A percentile compares a stretch with the other conserved stretches of the same genome.
These are phyloP conservation scores for Cryptops parisi DNA, from an alignment of 2,888 invertebrate genomes.

Conservation along the genomic window DNA sequence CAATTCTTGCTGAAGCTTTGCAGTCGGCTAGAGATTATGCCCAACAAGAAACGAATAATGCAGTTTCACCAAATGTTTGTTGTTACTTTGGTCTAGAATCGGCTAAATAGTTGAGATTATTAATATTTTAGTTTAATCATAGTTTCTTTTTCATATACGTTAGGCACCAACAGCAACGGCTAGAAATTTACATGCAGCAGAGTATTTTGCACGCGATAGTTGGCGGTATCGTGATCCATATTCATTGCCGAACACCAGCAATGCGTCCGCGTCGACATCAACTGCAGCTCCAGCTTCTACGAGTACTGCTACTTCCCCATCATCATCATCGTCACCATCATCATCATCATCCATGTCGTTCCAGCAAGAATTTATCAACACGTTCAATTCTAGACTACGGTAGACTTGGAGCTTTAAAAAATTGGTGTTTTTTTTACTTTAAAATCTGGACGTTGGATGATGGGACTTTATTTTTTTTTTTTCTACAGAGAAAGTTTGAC, in stretches of 20 bases:
- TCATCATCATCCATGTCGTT: neutral
- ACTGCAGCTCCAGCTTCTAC: neutral
- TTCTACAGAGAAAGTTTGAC: too few relatives aligned
- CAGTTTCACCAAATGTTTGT: too few relatives aligned
- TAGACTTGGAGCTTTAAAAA: neutral
- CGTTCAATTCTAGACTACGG: neutral
- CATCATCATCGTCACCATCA: neutral
- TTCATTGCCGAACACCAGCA: neutral
- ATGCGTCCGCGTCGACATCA: neutral
- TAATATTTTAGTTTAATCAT: neutral
- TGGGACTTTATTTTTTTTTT: too few relatives aligned
- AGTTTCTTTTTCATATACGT: neutral
- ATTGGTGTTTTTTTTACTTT: too few relatives aligned
- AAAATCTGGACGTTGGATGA: too few relatives aligned
- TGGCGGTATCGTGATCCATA: conserved; percentile 13
- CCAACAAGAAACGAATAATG: conserved; percentile 10
- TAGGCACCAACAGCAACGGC: neutral
- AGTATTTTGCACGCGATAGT: conserved; percentile 5
- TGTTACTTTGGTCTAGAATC: too few relatives aligned
- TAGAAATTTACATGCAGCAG: too few relatives aligned
- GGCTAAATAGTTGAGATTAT: neutral
- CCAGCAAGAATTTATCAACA: neutral
- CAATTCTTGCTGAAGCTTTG: conserved; percentile 8
- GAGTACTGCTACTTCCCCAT: neutral
- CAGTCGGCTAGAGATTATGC: conserved; percentile 12